Evolutionary conservation across 2,888 invertebrate species (phyloP), one percentile per base, ranked within the genome.

Genomic region (Zygaena filipendulae): DNA sequence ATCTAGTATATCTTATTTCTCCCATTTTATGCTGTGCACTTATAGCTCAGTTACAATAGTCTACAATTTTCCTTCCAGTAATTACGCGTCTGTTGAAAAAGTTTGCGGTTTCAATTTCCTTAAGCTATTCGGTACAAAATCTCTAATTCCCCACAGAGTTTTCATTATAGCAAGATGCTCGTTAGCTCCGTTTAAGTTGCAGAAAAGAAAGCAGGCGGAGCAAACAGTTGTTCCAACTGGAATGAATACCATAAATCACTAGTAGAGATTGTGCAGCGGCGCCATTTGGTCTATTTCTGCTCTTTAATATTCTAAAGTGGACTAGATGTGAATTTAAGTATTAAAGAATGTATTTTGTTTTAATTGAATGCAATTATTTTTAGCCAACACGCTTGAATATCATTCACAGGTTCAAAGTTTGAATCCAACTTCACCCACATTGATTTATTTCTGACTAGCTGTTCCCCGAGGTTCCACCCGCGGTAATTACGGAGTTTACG

Each of bases 191-290:
- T 62, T 68, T 60, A 59, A 50, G 49, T 51, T 40, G 41, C 38
- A 42, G 45, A 59, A 60, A 59, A 57, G 49, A 47, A 55, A 47
- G 40, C 38, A 36, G 39, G 36, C 35, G 43, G 48, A 48, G 50
- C 49, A 53, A 53, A 42, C 52, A 49, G 56, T 68, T 66, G 64
- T 64, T 62, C 53, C 56, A 59, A 52, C 49, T 56, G 49, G 57
- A 70, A 71, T 71, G 59, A 66, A 64, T 64, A 53, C 58, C 64
- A 66, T 72, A 69, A 72, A 70, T 72, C 70, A 69, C 47, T 40
- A 39, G 47, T 48, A 52, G 49, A 46, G 57, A 53, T 59, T 57
- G 56, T 52, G 59, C 51, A 58, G 57, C 50, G 54, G 58, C 47
- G 54, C 54, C 58, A 36, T 55, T 59, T 48, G 54, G 54, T 59